phyloP scores from a whole-genome alignment of 1,140 invertebrate genomes.

The Rhagoletis zephyria region DNA sequence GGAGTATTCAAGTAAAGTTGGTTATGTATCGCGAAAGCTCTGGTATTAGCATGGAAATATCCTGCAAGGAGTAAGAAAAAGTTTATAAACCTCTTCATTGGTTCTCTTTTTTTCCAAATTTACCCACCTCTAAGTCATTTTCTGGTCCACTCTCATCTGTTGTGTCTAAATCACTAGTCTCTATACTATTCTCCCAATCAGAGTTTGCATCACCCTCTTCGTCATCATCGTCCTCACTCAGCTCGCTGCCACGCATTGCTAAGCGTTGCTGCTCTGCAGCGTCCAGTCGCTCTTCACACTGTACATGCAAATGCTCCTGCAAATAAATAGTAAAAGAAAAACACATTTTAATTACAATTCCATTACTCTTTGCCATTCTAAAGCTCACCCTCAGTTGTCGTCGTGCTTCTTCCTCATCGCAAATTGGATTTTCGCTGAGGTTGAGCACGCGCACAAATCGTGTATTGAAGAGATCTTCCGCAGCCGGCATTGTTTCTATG shows the following conservation, averaged over 20 bases:
- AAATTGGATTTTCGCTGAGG: slow-evolving; percentile 75
- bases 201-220: slow-evolving; percentile 53
- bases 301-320: slow-evolving; percentile 43
- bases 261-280: not conserved
- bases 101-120: slow-evolving; percentile 14
- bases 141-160: slow-evolving; percentile 76
- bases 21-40: slow-evolving; percentile 74
- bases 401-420: slow-evolving; percentile 58
- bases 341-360: not conserved
- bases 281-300: not conserved
- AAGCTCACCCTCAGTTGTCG: slow-evolving; percentile 46
- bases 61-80: slow-evolving; percentile 68
- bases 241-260: not conserved
- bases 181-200: slow-evolving; percentile 78
- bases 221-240: slow-evolving; percentile 40
- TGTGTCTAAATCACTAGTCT: slow-evolving; percentile 77
- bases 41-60: slow-evolving; percentile 75
- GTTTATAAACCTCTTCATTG: not conserved
- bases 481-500: slow-evolving; percentile 65
- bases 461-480: slow-evolving; percentile 68
- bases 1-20: slow-evolving; percentile 60
- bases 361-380: not conserved
- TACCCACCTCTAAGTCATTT: slow-evolving; percentile 75
- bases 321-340: not conserved
- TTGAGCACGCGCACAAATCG: slow-evolving; percentile 74